Conservation (phyloP, 2,113 vertebrate genomes). For the Verasper variegatus region DNA sequence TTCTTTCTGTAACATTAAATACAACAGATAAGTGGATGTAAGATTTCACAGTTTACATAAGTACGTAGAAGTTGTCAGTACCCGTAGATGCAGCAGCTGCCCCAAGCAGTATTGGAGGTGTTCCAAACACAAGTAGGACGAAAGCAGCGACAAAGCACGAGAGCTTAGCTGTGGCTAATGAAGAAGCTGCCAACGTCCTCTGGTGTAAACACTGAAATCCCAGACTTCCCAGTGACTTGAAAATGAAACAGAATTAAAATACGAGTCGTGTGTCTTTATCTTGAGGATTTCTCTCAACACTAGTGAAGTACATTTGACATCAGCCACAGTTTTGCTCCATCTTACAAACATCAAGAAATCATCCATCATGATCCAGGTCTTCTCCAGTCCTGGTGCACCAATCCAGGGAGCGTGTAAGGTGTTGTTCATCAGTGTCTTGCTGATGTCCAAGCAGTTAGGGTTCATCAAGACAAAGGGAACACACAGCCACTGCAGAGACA, state of each 20-base stretch:
- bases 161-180: not conserved
- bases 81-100: slow-evolving; percentile 5
- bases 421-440: no score
- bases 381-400: no score
- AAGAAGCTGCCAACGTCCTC: not conserved
- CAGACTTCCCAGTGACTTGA: not conserved
- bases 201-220: not conserved
- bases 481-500: no score
- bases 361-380: no score
- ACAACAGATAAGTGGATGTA: no score
- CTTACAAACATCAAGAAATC: not conserved
- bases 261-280: no score
- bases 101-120: not conserved
- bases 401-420: no score
- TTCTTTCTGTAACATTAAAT: no score
- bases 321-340: not conserved
- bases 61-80: not conserved
- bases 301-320: not conserved
- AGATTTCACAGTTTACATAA: no score
- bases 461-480: no score
- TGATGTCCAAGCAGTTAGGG: no score
- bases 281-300: no score
- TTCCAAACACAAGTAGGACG: not conserved
- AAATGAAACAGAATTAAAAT: not conserved
- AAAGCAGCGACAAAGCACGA: not conserved